These are phyloP conservation scores for Bombus vancouverensis DNA, from an alignment of 1,140 invertebrate genomes.

Conservation along the genomic window DNA sequence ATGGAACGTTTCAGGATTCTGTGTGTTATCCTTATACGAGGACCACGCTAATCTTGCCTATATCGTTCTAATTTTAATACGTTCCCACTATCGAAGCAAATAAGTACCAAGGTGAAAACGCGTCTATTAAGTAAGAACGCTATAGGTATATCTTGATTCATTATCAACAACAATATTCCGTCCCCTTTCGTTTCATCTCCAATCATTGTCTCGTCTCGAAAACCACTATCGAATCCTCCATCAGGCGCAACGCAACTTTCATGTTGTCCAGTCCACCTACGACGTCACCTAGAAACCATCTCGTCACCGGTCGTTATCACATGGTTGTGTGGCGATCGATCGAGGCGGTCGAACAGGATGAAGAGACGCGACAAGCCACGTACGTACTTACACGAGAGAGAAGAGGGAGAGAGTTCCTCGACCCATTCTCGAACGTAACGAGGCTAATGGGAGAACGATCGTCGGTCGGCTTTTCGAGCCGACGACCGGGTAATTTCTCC, in stretches of 20 bases:
- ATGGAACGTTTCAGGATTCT: no score
- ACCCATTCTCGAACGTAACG: constrained; percentile 57
- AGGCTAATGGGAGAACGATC: constrained; percentile 66
- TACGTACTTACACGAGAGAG: not conserved
- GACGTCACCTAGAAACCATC: constrained; percentile 21
- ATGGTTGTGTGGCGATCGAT: not conserved
- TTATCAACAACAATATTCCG: not conserved
- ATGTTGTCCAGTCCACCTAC: constrained; percentile 13
- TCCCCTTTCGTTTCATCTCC: not conserved
- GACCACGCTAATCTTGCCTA: no score
- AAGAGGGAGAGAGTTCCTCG: constrained; percentile 57
- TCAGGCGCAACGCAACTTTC: constrained; percentile 11
- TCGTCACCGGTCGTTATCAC: constrained; percentile 32
- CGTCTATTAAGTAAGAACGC: not conserved
- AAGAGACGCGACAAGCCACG: not conserved
- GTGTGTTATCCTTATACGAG: no score
- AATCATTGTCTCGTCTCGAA: not conserved
- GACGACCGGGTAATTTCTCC: constrained; percentile 59
- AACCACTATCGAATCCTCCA: not conserved
- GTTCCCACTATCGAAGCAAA: not conserved
- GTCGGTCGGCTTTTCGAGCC: constrained; percentile 59
- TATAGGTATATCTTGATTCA: no score
- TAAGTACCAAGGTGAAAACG: not conserved
- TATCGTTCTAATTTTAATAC: no score
- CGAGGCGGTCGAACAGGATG: constrained; percentile 7